Evolutionary conservation across 2,888 invertebrate species (phyloP).

Genomic region (Lingula anatina): DNA sequence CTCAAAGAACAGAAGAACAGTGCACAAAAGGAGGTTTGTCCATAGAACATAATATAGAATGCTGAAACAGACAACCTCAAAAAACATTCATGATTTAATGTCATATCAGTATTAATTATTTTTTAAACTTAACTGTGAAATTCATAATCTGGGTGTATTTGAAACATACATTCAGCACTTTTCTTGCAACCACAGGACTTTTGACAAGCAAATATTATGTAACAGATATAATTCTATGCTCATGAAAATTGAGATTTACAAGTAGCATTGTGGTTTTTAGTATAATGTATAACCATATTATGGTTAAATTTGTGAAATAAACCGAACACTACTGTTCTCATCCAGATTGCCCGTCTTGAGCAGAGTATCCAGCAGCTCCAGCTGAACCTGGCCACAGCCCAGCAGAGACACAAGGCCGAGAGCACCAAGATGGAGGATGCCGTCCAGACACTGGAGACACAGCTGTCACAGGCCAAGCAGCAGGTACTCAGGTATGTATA

Average conservation of each 20-base stretch:
- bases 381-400: conserved; percentile 40
- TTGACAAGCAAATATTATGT: too few species aligned
- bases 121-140: not conserved
- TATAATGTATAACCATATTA: too few species aligned
- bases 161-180: too few species aligned
- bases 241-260: too few species aligned
- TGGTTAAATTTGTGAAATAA: too few species aligned
- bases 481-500: too few species aligned
- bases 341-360: conserved; percentile 38
- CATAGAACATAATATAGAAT: too few species aligned
- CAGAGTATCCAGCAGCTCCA: conserved; percentile 42
- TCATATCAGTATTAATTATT: not conserved
- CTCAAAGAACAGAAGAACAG: conserved; percentile 37
- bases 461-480: conserved; percentile 24
- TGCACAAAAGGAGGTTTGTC: conserved; percentile 37
- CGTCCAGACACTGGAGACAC: conserved; percentile 13
- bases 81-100: not conserved
- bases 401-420: conserved; percentile 43
- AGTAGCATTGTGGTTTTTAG: too few species aligned
- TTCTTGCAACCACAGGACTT: too few species aligned
- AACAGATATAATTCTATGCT: too few species aligned
- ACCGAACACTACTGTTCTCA: too few species aligned
- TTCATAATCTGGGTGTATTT: not conserved
- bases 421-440: conserved; percentile 25
- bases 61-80: not conserved